phyloP scores from a whole-genome alignment of 30 jellyfish, hydroid and myxozoan genomes.

The Hydra vulgaris region DNA sequence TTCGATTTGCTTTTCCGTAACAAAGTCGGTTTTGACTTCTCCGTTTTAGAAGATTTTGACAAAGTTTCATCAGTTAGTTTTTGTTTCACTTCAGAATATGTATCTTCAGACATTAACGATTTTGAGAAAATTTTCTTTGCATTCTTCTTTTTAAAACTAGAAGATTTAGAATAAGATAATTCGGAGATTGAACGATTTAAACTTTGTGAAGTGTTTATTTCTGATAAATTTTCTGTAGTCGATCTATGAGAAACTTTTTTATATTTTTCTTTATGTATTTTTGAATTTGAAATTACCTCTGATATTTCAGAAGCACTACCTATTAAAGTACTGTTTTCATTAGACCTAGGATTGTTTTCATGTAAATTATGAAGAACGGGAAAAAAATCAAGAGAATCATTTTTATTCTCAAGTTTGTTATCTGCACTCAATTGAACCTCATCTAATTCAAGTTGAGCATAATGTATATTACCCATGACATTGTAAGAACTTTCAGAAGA shows the following conservation, averaged over 20 bases:
- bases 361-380: slow-evolving; percentile 37
- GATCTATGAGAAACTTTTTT: background rate
- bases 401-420: slow-evolving; percentile 16
- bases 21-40: background rate
- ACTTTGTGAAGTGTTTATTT: background rate
- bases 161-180: background rate
- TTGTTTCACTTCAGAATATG: background rate
- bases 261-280: no score
- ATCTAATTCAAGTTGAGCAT: slow-evolving; percentile 41
- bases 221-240: background rate
- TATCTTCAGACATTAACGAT: background rate
- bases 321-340: background rate
- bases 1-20: background rate
- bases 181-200: background rate
- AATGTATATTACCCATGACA: slow-evolving; percentile 54
- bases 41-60: background rate
- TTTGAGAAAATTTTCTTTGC: no score
- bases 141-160: background rate
- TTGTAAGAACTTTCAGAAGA: slow-evolving; percentile 25
- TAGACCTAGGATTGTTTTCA: background rate
- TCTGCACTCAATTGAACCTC: slow-evolving; percentile 23
- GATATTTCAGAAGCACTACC: background rate
- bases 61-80: slow-evolving; percentile 7
- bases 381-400: slow-evolving; percentile 45
- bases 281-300: background rate